Base-by-base conservation (phyloP, 2,888 invertebrate species). In the Aleiodes leptofemur region DNA sequence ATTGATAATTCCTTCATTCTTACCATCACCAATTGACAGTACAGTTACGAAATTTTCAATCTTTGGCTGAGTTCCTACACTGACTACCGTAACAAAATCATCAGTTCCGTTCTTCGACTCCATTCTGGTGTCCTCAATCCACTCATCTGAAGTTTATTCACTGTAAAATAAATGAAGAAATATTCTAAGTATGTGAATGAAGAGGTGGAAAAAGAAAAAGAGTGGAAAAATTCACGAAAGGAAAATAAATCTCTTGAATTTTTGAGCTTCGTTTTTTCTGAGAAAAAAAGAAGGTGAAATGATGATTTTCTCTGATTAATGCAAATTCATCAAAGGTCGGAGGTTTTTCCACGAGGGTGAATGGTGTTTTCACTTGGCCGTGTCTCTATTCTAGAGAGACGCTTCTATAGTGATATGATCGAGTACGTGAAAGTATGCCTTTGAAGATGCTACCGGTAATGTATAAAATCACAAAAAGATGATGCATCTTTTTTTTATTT, bases 41-140 rank as follows among this genome's bases (percentile, higher is more conserved):
- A 93, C 93, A 50, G 93, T 93, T 75, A 93, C 91, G 83, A 92
- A 93, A 82, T 92, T 92, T 73, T 86, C 88, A 80, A 85, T 82
- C 51, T 77, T 61, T 23, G 81, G 77, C 57, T 84, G 83, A 57
- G 82, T 87, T 61, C 91, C 90, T 69, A 93, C 92, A 73, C 91
- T 92, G 31, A 93, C 91, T 57, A 93, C 93, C 48, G 93, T 93
- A 78, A 93, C 92, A 84, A 93, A 93, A 48, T 87, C 86, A 61
- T 88, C 69, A 69, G 73, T 77, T 75, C 78, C 77, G 64, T 82
- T 86, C 78, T 76, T 80, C 64, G 79, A 48, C 72, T 86, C 85
- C 84, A 85, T 84, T 61, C 79, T 68, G 64, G 43, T 48, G 64
- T 43, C 64, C 64, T 38, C 79, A 74, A 78, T 76, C 81, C 83